Conservation (phyloP, 2,888 invertebrate genomes). For the Ornithoptera alexandrae region DNA sequence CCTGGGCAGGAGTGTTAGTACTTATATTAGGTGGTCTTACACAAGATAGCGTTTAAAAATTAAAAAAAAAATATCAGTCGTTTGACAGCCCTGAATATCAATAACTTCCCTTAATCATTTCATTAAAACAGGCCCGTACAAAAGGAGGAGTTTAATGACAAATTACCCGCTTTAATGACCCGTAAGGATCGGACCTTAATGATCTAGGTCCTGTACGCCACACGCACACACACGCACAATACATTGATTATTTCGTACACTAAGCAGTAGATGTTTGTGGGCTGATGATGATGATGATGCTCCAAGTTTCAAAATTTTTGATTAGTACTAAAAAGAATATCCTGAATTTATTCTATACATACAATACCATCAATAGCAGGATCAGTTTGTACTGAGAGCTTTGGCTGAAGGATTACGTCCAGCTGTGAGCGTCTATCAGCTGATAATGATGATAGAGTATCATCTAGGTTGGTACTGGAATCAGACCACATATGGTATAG, state of each 20-base stretch:
- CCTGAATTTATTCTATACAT: no score
- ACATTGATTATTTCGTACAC: not conserved
- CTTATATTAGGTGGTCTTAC: not conserved
- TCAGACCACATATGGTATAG: no score
- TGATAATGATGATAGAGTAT: no score
- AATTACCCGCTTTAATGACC: conserved; percentile 64
- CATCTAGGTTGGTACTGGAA: no score
- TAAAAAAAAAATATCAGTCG: conserved; percentile 6
- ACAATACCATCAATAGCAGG: no score
- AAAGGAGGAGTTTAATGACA: conserved; percentile 63
- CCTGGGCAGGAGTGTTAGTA: no score
- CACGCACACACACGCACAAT: conserved; percentile 23
- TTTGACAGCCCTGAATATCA: conserved; percentile 34
- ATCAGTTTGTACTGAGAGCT: no score
- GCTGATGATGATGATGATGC: not conserved
- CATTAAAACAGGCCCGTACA: conserved; percentile 56
- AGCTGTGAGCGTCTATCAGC: no score
- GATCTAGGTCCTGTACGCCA: conserved; percentile 55
- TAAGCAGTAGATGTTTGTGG: not conserved
- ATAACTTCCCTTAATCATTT: conserved; percentile 65
- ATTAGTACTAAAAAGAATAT: no score
- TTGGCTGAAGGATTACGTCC: no score
- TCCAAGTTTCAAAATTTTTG: no score
- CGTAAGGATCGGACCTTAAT: conserved; percentile 53
- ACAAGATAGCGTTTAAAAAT: not conserved